Evolutionary conservation across 2,113 vertebrate genomes (phyloP).

Genomic region (Grammomys surdaster): DNA sequence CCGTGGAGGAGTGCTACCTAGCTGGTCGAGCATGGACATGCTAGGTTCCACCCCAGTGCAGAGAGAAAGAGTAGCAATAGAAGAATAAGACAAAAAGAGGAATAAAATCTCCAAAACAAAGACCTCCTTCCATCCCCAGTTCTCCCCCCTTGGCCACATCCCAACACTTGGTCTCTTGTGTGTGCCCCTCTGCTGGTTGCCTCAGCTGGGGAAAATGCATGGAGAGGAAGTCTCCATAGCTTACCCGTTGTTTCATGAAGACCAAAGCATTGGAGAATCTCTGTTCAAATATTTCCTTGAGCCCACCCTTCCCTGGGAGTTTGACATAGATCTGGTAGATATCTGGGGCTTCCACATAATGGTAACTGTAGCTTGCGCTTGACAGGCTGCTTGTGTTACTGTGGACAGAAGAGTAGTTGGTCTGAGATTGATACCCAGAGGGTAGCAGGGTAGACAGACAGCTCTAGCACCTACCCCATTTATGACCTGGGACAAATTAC

Average conservation of each 20-base stretch:
- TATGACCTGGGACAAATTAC: not conserved
- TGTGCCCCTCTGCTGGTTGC: not conserved
- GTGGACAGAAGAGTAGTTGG: constrained; percentile 67
- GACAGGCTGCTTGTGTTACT: constrained; percentile 98
- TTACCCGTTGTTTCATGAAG: constrained; percentile 97
- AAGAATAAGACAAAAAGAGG: too few relatives aligned
- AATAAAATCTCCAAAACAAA: too few relatives aligned
- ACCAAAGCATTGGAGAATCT: constrained; percentile 95
- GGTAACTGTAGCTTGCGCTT: constrained; percentile 93
- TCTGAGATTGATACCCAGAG: not conserved
- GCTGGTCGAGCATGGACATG: not conserved
- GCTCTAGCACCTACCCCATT: too few relatives aligned
- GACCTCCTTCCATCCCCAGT: too few relatives aligned
- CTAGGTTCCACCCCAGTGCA: not conserved
- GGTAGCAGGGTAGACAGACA: too few relatives aligned
- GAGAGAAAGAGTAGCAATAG: not conserved
- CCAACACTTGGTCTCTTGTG: too few relatives aligned
- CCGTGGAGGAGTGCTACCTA: not conserved
- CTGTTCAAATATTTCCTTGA: constrained; percentile 96
- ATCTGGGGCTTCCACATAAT: constrained; percentile 95
- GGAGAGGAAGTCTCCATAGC: constrained; percentile 39
- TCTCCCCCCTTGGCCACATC: too few relatives aligned
- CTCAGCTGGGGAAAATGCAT: not conserved
- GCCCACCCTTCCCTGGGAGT: constrained; percentile 95
- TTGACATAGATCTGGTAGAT: constrained; percentile 97